Evolutionary conservation across 1,140 invertebrate genomes (phyloP).

Genomic region (Yoshiicerus persimilis): DNA sequence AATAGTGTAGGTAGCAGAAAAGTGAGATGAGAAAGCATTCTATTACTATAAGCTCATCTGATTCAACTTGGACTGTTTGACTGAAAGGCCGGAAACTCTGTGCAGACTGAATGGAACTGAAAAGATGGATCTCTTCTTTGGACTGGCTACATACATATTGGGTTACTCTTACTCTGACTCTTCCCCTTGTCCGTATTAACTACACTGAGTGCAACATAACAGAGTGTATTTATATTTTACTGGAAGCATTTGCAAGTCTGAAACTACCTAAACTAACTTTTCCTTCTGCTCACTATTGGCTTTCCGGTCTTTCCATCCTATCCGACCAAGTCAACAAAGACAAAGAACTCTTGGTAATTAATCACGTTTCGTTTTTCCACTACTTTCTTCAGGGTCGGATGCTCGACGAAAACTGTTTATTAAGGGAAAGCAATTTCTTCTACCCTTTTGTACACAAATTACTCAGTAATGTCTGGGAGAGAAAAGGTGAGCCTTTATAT

Average conservation of each 20-base stretch:
- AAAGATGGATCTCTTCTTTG: constrained; percentile 5
- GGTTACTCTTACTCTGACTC: neutral
- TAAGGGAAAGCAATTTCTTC: neutral
- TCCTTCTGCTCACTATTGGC: neutral
- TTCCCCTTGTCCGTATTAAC: no score
- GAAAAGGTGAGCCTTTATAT: neutral
- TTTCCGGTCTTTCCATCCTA: neutral
- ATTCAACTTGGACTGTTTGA: constrained; percentile 4
- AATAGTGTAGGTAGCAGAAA: neutral
- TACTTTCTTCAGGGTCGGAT: neutral
- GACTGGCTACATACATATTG: neutral
- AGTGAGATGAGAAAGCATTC: neutral
- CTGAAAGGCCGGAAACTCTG: constrained; percentile 9
- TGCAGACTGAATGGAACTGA: neutral
- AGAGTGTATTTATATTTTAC: neutral
- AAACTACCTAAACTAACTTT: neutral
- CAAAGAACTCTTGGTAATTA: neutral
- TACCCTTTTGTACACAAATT: neutral
- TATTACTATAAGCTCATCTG: neutral
- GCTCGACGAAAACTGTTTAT: neutral
- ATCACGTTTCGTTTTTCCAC: neutral
- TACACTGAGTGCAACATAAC: neutral
- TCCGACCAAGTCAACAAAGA: neutral
- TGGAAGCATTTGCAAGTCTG: neutral
- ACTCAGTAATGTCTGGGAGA: neutral